These are phyloP conservation scores for Pyrocephalus nanus DNA, from an alignment of 2,797 vertebrate species.

Conservation along the genomic window DNA sequence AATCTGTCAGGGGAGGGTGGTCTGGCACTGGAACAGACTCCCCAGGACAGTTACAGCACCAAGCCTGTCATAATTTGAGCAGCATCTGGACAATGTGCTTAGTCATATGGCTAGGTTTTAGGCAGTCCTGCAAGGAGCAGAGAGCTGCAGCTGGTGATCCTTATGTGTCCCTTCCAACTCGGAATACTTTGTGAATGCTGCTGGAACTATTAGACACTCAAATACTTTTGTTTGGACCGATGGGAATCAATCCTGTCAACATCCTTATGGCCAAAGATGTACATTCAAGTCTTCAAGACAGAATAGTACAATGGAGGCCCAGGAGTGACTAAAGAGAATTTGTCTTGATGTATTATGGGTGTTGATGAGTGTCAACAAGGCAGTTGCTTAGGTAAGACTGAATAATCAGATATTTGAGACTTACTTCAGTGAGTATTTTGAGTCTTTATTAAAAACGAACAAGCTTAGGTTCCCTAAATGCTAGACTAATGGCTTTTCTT, in stretches of 20 bases:
- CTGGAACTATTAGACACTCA: neutral
- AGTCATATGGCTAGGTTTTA: neutral
- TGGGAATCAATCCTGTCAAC: neutral
- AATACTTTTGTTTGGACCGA: neutral
- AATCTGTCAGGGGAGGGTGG: neutral
- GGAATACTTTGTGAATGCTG: neutral
- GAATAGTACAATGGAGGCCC: neutral
- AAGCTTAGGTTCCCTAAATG: neutral
- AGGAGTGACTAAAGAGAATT: neutral
- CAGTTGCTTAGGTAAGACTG: neutral
- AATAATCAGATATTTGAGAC: neutral
- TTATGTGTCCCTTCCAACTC: neutral
- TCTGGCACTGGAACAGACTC: neutral
- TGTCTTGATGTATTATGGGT: neutral
- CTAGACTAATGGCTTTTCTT: neutral
- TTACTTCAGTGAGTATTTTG: neutral
- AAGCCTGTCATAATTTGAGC: neutral
- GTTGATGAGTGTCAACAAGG: neutral
- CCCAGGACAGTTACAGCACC: neutral
- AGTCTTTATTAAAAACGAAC: neutral
- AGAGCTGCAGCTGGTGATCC: neutral
- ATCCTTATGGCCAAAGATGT: neutral
- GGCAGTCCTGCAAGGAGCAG: neutral
- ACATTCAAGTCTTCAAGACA: neutral
- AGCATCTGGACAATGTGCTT: neutral